phyloP scores from a whole-genome alignment of 2,797 vertebrate species.

The Heteromormyrus szaboi region DNA sequence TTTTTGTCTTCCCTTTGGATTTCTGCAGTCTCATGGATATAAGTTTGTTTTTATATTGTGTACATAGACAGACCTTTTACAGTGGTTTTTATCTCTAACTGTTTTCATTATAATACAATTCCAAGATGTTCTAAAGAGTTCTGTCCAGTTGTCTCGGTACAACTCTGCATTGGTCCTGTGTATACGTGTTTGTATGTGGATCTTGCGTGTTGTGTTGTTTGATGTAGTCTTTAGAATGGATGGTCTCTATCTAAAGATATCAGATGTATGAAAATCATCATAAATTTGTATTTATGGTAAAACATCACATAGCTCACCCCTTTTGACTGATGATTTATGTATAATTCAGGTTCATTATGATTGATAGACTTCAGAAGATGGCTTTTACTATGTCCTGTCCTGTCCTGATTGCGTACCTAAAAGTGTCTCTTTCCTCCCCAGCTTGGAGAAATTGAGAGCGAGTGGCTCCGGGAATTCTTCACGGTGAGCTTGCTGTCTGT shows the following conservation, averaged over 20 bases:
- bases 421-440: slow-evolving; percentile 40
- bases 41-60: background rate
- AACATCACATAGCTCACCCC: background rate
- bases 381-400: background rate
- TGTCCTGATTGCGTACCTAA: background rate
- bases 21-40: background rate
- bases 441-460: slow-evolving; percentile 64
- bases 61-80: background rate
- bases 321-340: background rate
- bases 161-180: background rate
- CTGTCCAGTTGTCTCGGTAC: background rate
- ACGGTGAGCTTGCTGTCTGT: slow-evolving; percentile 50
- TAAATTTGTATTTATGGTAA: background rate
- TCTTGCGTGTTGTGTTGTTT: background rate
- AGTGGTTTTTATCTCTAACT: background rate
- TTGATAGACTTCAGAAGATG: background rate
- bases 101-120: background rate
- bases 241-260: background rate
- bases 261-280: background rate
- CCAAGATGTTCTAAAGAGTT: background rate
- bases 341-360: background rate
- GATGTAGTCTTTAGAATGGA: background rate
- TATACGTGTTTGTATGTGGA: background rate
- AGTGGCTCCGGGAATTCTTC: slow-evolving; percentile 71
- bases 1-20: background rate